phyloP scores from a whole-genome alignment of 1,140 invertebrate species.

The Ceratoteleas bidentatus region DNA sequence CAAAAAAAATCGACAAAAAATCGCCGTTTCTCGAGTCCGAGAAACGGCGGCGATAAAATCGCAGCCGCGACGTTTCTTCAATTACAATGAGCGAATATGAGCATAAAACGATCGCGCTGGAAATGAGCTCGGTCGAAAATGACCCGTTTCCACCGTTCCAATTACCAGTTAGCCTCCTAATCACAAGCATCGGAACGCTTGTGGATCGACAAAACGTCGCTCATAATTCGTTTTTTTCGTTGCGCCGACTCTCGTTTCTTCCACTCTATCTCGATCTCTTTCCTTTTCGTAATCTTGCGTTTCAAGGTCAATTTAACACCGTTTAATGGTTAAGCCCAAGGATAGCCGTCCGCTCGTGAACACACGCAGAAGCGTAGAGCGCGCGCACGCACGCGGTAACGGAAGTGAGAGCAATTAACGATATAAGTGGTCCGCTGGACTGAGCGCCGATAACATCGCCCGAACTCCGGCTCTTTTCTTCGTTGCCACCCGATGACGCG shows the following conservation, averaged over 20 bases:
- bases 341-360: slow-evolving; percentile 49
- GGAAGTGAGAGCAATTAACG: slow-evolving; percentile 82
- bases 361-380: slow-evolving; percentile 56
- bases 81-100: slow-evolving; percentile 7
- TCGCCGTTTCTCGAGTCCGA: too few species aligned
- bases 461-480: slow-evolving; percentile 69
- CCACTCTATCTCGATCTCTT: slow-evolving; percentile 42
- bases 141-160: slow-evolving; percentile 12
- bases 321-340: slow-evolving; percentile 64
- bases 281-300: slow-evolving; percentile 56
- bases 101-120: slow-evolving; percentile 8
- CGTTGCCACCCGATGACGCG: slow-evolving; percentile 73
- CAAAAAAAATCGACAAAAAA: too few species aligned
- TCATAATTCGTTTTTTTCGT: slow-evolving; percentile 17
- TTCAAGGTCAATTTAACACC: slow-evolving; percentile 69
- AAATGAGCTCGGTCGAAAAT: background rate
- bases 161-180: slow-evolving; percentile 21
- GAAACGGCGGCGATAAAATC: too few species aligned
- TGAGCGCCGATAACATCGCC: slow-evolving; percentile 73
- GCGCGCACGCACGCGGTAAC: slow-evolving; percentile 68
- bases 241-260: slow-evolving; percentile 16
- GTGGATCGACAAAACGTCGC: slow-evolving; percentile 21
- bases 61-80: background rate
- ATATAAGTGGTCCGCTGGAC: slow-evolving; percentile 82
- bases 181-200: slow-evolving; percentile 15